Conservation (phyloP, 2,888 invertebrate genomes). For the Perithous albicinctus region DNA sequence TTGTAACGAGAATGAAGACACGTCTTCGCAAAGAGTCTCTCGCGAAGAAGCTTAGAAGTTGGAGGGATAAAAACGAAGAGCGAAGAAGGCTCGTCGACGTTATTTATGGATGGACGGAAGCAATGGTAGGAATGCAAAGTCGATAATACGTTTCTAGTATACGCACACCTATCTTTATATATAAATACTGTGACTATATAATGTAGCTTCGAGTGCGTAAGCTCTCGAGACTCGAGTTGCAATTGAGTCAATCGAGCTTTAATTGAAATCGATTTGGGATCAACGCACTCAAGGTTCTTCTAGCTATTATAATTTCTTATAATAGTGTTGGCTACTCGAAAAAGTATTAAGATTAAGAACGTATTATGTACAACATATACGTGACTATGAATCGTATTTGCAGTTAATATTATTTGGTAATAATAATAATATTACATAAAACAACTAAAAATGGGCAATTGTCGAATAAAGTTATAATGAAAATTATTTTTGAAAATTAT, state of each 20-base stretch:
- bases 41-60: neutral
- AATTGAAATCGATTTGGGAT: constrained; percentile 59
- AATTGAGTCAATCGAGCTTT: constrained; percentile 62
- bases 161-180: constrained; percentile 11
- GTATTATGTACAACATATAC: neutral
- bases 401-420: neutral
- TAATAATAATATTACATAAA: neutral
- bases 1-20: constrained; percentile 4
- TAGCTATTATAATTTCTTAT: constrained; percentile 34
- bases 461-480: too few species aligned
- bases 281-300: constrained; percentile 36
- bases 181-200: neutral
- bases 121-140: constrained; percentile 59
- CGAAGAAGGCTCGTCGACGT: constrained; percentile 22
- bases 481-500: too few species aligned
- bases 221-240: constrained; percentile 57
- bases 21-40: constrained; percentile 29
- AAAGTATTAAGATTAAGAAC: neutral
- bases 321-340: constrained; percentile 24
- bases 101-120: constrained; percentile 62
- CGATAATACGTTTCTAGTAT: constrained; percentile 59
- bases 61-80: constrained; percentile 7
- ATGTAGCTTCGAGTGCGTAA: constrained; percentile 53
- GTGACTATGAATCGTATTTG: neutral
- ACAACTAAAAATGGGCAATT: too few species aligned